A percentile compares a stretch with the other conserved stretches of the same genome.
Conservation (phyloP, 2,113 vertebrate genomes). For the Hippocampus guttulatus region DNA sequence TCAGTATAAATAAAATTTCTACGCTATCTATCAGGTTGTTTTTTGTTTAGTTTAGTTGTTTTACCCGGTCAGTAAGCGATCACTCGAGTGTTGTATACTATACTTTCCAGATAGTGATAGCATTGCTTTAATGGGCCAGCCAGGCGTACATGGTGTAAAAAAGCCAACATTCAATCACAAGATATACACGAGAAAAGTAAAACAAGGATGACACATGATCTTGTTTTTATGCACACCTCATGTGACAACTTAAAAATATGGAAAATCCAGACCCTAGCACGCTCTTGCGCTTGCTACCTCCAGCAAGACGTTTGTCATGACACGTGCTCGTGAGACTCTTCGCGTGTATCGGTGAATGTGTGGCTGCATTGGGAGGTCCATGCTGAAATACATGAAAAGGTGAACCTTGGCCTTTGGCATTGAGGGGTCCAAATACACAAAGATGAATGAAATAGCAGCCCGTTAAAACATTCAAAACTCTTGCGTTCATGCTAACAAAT, state of each 20-base stretch:
- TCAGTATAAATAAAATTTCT: no score
- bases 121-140: constrained; percentile 72
- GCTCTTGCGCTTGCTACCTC: constrained; percentile 28
- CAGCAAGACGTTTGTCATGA: constrained; percentile 28
- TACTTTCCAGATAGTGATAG: constrained; percentile 55
- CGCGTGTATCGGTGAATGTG: constrained; percentile 27
- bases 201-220: constrained; percentile 44
- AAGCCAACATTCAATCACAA: constrained; percentile 63
- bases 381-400: constrained; percentile 31
- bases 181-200: constrained; percentile 53
- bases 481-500: constrained; percentile 16
- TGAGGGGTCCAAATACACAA: constrained; percentile 58
- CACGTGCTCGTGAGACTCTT: constrained; percentile 32
- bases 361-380: constrained; percentile 51
- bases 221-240: constrained; percentile 21
- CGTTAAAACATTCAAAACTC: constrained; percentile 10
- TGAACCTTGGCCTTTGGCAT: constrained; percentile 64
- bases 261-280: constrained; percentile 29
- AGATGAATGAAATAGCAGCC: constrained; percentile 6
- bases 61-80: constrained; percentile 6
- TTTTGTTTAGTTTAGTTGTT: not conserved
- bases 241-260: constrained; percentile 39
- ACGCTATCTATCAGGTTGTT: no score
- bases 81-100: constrained; percentile 15
- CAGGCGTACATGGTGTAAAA: constrained; percentile 66